Evolutionary conservation across 2,888 invertebrate species (phyloP).

Genomic region (Meghimatium bilineatum): DNA sequence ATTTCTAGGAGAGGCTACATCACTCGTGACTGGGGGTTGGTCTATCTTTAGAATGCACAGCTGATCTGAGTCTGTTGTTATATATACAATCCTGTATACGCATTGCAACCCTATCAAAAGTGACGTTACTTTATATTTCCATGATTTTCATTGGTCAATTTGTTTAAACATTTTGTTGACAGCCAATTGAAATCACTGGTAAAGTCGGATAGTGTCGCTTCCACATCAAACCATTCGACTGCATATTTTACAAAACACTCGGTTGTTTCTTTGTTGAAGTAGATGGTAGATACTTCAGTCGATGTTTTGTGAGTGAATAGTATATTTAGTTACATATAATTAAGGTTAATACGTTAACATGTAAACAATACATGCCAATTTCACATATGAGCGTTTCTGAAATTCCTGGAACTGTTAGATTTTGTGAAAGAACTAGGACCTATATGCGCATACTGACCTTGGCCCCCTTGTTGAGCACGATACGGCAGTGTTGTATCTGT

Average conservation of each 20-base stretch:
- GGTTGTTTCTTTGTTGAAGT: neutral
- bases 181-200: too few species aligned
- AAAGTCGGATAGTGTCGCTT: too few species aligned
- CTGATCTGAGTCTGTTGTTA: too few species aligned
- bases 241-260: too few species aligned
- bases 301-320: conserved; percentile 7
- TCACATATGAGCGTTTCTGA: neutral
- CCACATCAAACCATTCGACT: too few species aligned
- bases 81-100: too few species aligned
- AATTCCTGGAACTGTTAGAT: neutral
- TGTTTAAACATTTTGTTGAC: too few species aligned
- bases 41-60: conserved; percentile 10
- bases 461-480: neutral
- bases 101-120: too few species aligned
- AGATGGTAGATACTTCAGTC: neutral
- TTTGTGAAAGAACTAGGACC: neutral
- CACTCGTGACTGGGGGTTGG: neutral
- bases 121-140: too few species aligned
- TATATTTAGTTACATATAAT: neutral
- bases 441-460: neutral
- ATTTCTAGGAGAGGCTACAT: neutral
- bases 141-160: too few species aligned
- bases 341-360: neutral
- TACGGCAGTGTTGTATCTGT: neutral
- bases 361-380: neutral